phyloP scores from a whole-genome alignment of 2,888 invertebrate genomes.

The Agriopis marginaria region DNA sequence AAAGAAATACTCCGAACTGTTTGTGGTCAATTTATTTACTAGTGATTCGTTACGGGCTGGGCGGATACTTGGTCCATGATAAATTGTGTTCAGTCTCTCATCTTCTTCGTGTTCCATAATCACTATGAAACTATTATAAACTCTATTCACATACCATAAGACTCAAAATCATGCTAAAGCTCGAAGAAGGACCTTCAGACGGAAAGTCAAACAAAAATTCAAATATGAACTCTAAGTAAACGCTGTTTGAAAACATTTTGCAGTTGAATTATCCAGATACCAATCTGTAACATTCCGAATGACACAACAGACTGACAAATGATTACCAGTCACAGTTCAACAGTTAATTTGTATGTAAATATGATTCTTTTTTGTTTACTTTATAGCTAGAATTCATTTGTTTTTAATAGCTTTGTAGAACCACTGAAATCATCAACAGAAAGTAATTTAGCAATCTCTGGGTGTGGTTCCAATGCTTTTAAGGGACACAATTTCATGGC shows the following conservation, averaged over 20 bases:
- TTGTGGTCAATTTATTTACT: constrained; percentile 85
- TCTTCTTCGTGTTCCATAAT: constrained; percentile 61
- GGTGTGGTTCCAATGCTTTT: constrained; percentile 40
- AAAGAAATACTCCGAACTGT: constrained; percentile 77
- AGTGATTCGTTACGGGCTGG: constrained; percentile 82
- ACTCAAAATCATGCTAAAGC: constrained; percentile 47
- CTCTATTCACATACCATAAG: constrained; percentile 50
- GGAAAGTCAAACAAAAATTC: constrained; percentile 39
- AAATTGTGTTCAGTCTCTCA: constrained; percentile 78
- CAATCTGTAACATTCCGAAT: constrained; percentile 68
- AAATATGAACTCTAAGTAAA: constrained; percentile 63
- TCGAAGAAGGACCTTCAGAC: constrained; percentile 21
- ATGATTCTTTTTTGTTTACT: constrained; percentile 60
- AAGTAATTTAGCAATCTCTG: constrained; percentile 28
- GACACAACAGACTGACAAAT: constrained; percentile 81
- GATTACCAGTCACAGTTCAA: constrained; percentile 79
- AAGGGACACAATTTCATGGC: constrained; percentile 58
- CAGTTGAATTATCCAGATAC: constrained; percentile 43
- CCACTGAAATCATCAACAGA: constrained; percentile 22
- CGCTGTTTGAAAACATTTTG: constrained; percentile 55
- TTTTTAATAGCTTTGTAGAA: constrained; percentile 46
- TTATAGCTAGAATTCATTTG: constrained; percentile 47
- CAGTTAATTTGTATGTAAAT: constrained; percentile 83
- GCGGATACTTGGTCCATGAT: constrained; percentile 84
- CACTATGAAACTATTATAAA: constrained; percentile 48